These are phyloP conservation scores for Cephus spinipes DNA, from an alignment of 2,888 invertebrate genomes.

Conservation along the genomic window DNA sequence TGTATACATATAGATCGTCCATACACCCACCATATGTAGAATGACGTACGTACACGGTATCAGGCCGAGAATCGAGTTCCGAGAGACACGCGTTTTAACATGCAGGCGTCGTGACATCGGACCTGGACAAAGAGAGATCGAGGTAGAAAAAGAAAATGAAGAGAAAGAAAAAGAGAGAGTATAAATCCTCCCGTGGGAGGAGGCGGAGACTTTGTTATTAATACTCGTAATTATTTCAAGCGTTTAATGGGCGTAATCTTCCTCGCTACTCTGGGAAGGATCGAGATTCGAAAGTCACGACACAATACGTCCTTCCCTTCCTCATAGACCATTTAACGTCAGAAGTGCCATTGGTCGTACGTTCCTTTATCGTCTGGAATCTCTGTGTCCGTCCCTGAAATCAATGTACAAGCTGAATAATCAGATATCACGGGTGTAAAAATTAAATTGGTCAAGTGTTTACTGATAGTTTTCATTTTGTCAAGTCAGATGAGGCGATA, in stretches of 20 bases:
- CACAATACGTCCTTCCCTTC: neutral
- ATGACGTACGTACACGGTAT: neutral
- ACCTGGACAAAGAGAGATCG: neutral
- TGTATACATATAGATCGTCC: neutral
- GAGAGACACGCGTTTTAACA: neutral
- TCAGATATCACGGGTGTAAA: neutral
- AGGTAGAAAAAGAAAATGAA: neutral
- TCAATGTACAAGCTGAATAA: neutral
- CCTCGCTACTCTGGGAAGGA: neutral
- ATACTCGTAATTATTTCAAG: constrained; percentile 3
- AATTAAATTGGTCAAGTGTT: neutral
- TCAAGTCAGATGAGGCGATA: neutral
- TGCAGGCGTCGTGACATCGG: neutral
- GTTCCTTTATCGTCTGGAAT: neutral
- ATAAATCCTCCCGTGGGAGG: constrained; percentile 1
- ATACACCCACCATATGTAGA: neutral
- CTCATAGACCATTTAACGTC: neutral
- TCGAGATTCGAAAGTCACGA: neutral
- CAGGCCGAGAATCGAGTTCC: neutral
- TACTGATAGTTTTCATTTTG: neutral
- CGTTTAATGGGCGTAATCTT: constrained; percentile 1
- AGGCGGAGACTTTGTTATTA: constrained; percentile 4
- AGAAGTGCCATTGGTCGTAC: neutral
- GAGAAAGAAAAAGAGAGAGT: neutral
- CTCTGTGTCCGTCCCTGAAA: neutral